Evolutionary conservation across 1,140 invertebrate genomes (phyloP), one percentile per base, ranked within the genome.

Genomic region (Eriocheir sinensis): DNA sequence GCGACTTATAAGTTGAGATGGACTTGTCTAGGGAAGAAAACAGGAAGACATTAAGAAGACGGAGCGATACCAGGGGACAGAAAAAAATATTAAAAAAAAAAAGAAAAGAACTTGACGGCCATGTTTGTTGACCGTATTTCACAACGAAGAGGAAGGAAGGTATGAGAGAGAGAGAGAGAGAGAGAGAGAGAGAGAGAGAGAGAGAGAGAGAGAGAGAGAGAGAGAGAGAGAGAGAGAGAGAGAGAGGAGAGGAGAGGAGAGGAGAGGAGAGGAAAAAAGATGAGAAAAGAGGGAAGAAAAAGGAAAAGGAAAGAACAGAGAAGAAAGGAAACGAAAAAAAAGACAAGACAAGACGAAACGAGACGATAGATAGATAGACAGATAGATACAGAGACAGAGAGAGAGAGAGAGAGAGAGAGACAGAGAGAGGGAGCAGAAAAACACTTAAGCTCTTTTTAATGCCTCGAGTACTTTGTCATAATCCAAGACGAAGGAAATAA

Each of bases 391-490:
- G 48, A 72, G 60, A n/a, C 21, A 72, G n/a, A 72, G n/a, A 72
- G 9, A 72, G 60, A 72, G 60, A 72, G 17, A 21, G 21, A 53
- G 48, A 53, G 48, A 53, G 8, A 21, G 8, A n/a, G n/a, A n/a
- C n/a, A n/a, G n/a, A n/a, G n/a, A n/a, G n/a, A 12, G 21, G 21
- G 21, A 53, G 1, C 27, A n/a, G n/a, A 72, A n/a, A 72, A 72
- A 8, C 21, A 0, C 60, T 21, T 17, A 72, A 72, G 0, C 21
- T n/a, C 21, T 72, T 72, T 72, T 72, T 72, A 72, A 72, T 72
- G 60, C n/a, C 60, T n/a, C n/a, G 60, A 72, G 60, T 72, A 72
- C 60, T 72, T 72, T 72, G 60, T 72, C 60, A 72, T 72, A 72
- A 72, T 72, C 60, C n/a, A n/a, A n/a, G 21, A 72, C 60, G 27